Evolutionary conservation across 1,140 invertebrate species (phyloP), one percentile per base, ranked within the genome.

Genomic region (Melanaphis sacchari): DNA sequence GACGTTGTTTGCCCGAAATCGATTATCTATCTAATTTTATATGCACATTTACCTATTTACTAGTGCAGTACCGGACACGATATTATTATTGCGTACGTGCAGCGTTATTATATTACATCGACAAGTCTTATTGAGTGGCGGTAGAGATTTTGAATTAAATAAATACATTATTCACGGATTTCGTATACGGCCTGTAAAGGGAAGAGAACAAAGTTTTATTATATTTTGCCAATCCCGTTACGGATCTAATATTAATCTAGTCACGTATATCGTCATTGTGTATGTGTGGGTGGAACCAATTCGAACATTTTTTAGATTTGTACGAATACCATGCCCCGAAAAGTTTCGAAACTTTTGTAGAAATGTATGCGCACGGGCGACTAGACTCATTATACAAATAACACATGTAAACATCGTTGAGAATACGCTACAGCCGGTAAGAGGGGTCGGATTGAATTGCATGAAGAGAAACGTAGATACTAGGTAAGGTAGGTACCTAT

Each of bases 81-180:
- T n/a, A n/a, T 76, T n/a, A 76, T 76, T 76, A 76, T 76, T 76
- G 59, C 31, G n/a, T 76, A 5, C 26, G 1, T 31, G 59, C 59
- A 76, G 31, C 31, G 59, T 76, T 76, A 76, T 76, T 66, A 66
- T 15, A 18, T 9, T 36, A 18, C 59, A 76, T 76, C 59, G 59
- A 18, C 59, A 5, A 76, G 59, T 66, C 59, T 66, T 66, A n/a
- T 66, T 66, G 31, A 11, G 31, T 9, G 59, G 26, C 54, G 11
- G 59, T 18, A 76, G 59, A 76, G 31, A 76, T 76, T 76, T 76
- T n/a, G 59, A 76, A 76, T 76, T 76, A 76, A 76, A 76, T 76
- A 76, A 76, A 76, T 76, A n/a, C 59, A 76, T 76, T 76, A 76
- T 76, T 76, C 59, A 76, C 59, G 59, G 31, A 76, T 76, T 66